phyloP scores from a whole-genome alignment of 2,113 vertebrate species.

The Sarotherodon lohbergeri region DNA sequence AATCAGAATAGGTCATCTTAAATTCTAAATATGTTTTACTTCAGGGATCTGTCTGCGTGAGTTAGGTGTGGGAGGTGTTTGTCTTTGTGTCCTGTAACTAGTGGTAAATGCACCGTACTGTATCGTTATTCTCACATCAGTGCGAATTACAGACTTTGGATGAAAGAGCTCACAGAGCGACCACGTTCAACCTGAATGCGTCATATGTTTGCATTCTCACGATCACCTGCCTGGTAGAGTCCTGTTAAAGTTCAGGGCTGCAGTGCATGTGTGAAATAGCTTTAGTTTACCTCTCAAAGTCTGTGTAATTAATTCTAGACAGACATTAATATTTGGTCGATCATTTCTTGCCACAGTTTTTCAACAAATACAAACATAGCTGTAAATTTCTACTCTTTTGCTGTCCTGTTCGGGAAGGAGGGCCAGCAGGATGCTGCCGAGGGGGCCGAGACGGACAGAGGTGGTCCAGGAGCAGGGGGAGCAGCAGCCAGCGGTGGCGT shows the following conservation, averaged over 20 bases:
- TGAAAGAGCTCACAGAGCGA: background rate
- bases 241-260: background rate
- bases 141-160: background rate
- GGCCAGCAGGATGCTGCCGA: conserved; percentile 53
- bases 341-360: background rate
- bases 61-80: background rate
- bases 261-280: background rate
- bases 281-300: background rate
- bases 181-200: background rate
- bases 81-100: background rate
- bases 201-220: background rate
- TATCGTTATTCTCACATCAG: background rate
- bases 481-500: conserved; percentile 49
- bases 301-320: background rate
- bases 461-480: conserved; percentile 53
- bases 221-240: background rate
- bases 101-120: background rate
- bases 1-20: background rate
- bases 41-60: background rate
- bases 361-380: background rate
- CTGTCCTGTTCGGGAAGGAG: conserved; percentile 7
- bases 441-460: conserved; percentile 36
- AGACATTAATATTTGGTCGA: background rate
- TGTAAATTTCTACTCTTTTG: background rate
- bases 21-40: background rate